Evolutionary conservation across 2,113 vertebrate species (phyloP).

Genomic region (Saguinus imperator): DNA sequence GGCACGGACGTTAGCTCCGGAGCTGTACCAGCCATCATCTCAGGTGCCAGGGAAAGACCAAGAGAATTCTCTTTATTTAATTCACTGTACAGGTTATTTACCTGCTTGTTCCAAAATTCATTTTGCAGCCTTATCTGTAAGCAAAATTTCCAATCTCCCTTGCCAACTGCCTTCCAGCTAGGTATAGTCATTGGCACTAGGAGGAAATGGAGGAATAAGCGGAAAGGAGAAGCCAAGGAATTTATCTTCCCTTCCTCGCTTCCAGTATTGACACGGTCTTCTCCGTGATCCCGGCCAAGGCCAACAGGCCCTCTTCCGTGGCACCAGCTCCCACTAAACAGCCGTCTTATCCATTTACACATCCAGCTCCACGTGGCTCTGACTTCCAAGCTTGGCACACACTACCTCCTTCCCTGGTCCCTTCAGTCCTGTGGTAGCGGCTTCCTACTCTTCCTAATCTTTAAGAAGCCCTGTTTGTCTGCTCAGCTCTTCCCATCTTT

Average conservation of each 20-base stretch:
- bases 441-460: not conserved
- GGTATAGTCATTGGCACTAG: not conserved
- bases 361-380: not conserved
- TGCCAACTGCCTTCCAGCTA: not conserved
- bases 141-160: constrained; percentile 3
- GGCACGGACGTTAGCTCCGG: not conserved
- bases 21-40: not conserved
- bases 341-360: not conserved
- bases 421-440: not conserved
- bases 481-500: not conserved
- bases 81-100: not conserved
- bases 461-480: not conserved
- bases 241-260: not conserved
- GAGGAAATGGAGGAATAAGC: not conserved
- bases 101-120: not conserved
- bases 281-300: not conserved
- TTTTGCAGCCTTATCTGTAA: not conserved
- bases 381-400: not conserved
- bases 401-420: not conserved
- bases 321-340: not conserved
- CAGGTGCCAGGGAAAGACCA: not conserved
- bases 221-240: not conserved
- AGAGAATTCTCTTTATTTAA: constrained; percentile 11
- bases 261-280: not conserved
- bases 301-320: not conserved